These are phyloP conservation scores for Caenorhabditis wallacei DNA, from an alignment of 2,888 invertebrate genomes.

Conservation along the genomic window DNA sequence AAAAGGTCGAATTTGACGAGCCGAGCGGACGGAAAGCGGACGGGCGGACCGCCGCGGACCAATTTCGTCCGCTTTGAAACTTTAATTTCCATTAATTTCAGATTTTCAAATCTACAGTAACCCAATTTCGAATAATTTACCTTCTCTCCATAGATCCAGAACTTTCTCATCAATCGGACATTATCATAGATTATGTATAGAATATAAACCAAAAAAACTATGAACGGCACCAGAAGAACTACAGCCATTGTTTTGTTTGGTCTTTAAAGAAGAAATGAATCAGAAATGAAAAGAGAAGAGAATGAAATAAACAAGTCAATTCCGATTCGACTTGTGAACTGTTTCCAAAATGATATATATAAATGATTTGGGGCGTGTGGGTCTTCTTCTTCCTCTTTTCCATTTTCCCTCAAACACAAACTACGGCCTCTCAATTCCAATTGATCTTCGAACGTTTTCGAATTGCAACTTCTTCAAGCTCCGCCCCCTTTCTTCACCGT, in stretches of 20 bases:
- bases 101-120: too few relatives aligned
- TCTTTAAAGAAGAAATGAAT: constrained; percentile 10
- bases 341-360: constrained; percentile 7
- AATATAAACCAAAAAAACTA: constrained; percentile 27
- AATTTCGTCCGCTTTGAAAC: too few relatives aligned
- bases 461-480: constrained; percentile 4
- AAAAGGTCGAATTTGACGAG: too few relatives aligned
- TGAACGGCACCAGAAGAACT: constrained; percentile 14
- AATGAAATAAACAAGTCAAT: constrained; percentile 25
- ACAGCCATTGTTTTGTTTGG: constrained; percentile 27
- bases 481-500: constrained; percentile 4
- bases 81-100: too few relatives aligned
- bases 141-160: constrained; percentile 52
- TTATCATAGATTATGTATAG: constrained; percentile 43
- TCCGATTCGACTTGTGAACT: constrained; percentile 34
- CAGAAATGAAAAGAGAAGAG: not conserved
- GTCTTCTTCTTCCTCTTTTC: not conserved
- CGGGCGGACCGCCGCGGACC: too few relatives aligned
- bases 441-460: constrained; percentile 21
- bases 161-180: constrained; percentile 47
- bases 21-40: too few relatives aligned
- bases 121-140: too few relatives aligned
- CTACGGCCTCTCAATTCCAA: constrained; percentile 9
- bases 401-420: constrained; percentile 19
- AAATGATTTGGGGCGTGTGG: constrained; percentile 35